phyloP scores from a whole-genome alignment of 2,797 vertebrate genomes.

The Thaleichthys pacificus region DNA sequence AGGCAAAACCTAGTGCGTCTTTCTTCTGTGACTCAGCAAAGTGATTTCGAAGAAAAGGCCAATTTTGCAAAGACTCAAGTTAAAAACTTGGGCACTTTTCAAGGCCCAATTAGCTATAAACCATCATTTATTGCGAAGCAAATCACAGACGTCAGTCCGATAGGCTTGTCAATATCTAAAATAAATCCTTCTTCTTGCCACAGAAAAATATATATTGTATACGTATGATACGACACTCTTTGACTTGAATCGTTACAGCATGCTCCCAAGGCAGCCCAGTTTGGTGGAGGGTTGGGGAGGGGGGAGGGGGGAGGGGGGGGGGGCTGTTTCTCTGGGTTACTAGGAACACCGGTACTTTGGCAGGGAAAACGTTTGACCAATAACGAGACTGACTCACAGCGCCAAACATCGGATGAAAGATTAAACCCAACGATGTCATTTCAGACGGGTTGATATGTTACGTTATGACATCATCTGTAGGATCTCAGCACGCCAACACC shows the following conservation, averaged over 20 bases:
- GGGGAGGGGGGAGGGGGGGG: conserved; percentile 4
- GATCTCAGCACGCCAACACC: conserved; percentile 28
- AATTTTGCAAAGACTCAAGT: conserved; percentile 21
- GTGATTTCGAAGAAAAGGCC: conserved; percentile 36
- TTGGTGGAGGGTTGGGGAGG: conserved; percentile 22
- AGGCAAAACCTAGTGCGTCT: background rate
- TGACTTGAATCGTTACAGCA: conserved; percentile 56
- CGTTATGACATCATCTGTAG: conserved; percentile 43
- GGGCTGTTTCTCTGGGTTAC: conserved; percentile 27
- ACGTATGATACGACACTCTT: conserved; percentile 51
- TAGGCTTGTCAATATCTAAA: conserved; percentile 59
- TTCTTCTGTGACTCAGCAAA: conserved; percentile 17
- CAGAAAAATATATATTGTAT: conserved; percentile 62
- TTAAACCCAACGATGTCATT: conserved; percentile 29
- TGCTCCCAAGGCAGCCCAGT: conserved; percentile 65
- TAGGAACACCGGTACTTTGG: conserved; percentile 21
- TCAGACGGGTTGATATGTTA: conserved; percentile 45
- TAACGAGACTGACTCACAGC: conserved; percentile 6
- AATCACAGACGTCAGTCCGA: conserved; percentile 34
- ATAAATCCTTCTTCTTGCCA: conserved; percentile 62
- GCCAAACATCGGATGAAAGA: conserved; percentile 27
- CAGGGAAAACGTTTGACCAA: conserved; percentile 21
- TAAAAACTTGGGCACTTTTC: conserved; percentile 14
- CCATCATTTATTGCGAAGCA: conserved; percentile 49
- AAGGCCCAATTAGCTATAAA: conserved; percentile 42